Percentiles rank a stretch among this genome's conserved stretches.
Conservation (phyloP, 2,113 vertebrate species). For the Epinephelus cyanopodus region DNA sequence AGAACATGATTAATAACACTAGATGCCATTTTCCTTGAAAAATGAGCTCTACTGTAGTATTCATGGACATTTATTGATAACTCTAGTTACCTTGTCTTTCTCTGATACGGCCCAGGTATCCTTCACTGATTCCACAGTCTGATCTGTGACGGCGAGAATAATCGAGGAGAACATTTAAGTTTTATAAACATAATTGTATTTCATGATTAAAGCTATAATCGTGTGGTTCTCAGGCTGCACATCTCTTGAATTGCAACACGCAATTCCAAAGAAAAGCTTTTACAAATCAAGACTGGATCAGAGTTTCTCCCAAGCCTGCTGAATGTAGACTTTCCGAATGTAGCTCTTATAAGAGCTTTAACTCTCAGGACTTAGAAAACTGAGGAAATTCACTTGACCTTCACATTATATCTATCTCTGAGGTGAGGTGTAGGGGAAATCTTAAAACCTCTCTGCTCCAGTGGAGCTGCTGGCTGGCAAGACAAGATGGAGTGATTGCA, state of each 20-base stretch:
- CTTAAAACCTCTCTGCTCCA: neutral
- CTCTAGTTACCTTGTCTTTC: conserved; percentile 71
- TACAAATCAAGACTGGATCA: neutral
- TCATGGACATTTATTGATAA: conserved; percentile 5
- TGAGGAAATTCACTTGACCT: conserved; percentile 14
- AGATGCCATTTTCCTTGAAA: neutral
- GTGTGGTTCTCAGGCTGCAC: neutral
- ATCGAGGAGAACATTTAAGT: neutral
- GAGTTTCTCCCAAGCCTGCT: neutral
- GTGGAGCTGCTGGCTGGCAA: neutral
- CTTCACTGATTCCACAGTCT: neutral
- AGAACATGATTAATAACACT: neutral
- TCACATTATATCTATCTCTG: conserved; percentile 9
- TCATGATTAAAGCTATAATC: neutral
- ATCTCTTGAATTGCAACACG: neutral
- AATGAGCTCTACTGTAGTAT: neutral
- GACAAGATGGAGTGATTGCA: conserved; percentile 7
- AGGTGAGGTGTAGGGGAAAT: conserved; percentile 9
- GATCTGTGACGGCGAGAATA: conserved; percentile 51
- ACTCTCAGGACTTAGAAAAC: neutral
- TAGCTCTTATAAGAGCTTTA: neutral
- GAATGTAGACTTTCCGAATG: neutral
- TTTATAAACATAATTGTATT: neutral
- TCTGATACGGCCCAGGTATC: conserved; percentile 69
- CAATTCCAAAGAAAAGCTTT: neutral